A percentile compares a stretch with the other conserved stretches of the same genome.
Evolutionary conservation across 2,888 invertebrate genomes (phyloP).

Genomic region (Tuberolachnus salignus): DNA sequence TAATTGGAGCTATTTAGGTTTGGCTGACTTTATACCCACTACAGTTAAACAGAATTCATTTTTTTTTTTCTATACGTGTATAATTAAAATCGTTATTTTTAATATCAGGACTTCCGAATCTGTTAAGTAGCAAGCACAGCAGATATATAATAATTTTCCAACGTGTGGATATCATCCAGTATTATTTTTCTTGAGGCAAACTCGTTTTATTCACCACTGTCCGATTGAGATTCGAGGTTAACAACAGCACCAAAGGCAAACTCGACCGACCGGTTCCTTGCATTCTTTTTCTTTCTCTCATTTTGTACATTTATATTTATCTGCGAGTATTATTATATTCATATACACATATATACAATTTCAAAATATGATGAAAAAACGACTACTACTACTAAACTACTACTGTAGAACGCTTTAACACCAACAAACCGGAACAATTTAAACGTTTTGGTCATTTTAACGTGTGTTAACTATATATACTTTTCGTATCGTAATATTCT

Average conservation of each 20-base stretch:
- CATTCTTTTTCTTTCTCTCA: slow-evolving; percentile 36
- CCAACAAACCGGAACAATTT: slow-evolving; percentile 27
- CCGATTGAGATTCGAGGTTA: slow-evolving; percentile 51
- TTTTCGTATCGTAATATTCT: background rate
- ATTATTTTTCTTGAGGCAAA: slow-evolving; percentile 29
- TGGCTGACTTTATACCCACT: background rate
- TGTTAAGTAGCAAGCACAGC: slow-evolving; percentile 3
- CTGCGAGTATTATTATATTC: slow-evolving; percentile 9
- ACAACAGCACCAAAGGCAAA: slow-evolving; percentile 56
- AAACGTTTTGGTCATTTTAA: slow-evolving; percentile 5
- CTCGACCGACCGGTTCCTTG: slow-evolving; percentile 49
- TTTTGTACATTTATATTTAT: slow-evolving; percentile 34
- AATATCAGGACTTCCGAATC: background rate
- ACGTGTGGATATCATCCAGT: background rate
- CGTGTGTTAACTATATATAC: background rate
- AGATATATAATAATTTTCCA: background rate
- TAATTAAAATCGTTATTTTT: background rate
- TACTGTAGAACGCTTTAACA: slow-evolving; percentile 36
- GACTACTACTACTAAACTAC: slow-evolving; percentile 38
- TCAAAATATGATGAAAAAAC: slow-evolving; percentile 23
- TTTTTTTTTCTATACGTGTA: background rate
- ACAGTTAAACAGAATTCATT: background rate
- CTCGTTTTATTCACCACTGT: slow-evolving; percentile 50
- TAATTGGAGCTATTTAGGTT: background rate
- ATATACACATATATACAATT: background rate